Base-by-base conservation (phyloP, 2,113 vertebrate genomes). In the Phaethon lepturus region DNA sequence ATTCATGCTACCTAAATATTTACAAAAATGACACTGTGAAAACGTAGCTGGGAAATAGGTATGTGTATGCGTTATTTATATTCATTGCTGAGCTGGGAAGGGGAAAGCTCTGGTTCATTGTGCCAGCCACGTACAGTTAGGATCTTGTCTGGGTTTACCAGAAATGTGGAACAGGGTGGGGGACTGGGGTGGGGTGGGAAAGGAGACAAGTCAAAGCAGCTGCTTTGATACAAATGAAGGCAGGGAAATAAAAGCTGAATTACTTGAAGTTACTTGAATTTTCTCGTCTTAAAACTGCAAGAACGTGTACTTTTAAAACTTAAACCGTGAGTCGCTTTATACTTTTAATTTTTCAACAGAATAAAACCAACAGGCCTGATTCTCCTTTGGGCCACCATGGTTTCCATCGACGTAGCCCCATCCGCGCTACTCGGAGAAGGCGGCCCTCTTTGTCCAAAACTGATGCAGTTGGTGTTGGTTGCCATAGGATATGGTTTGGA, bases 1-100 rank as follows among this genome's bases (percentile, higher is more conserved):
- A 98, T 98, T 98, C 96, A 97, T 98, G 98, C 98, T 98, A 98
- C 98, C 97, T 98, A 98, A 98, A 95, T 98, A 98, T 98, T 97
- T 98, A 98, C 98, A 98, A 98, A 99, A 99, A 98, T 98, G 98
- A 99, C 99, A 99, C 99, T 99, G 99, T 99, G 99, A 99, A 98
- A 98, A 98, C 83, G 88, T 97, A 98, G 97, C 97, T 98, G 97
- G 96, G 95, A 98, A 96, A 92, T 97, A 98, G 95, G 80, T 97
- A 93, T 98, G 97, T 98, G 96, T 98, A 98, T 96, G 97, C 97
- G 97, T 98, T 98, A 98, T 98, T 98, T 98, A 98, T 98, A 98
- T 93, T 97, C 96, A 88, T 96, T 96, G 95, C 88, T 97, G 96
- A 98, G 93, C 77, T 87, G 92, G 93, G 91, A 97, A 96, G 95